Evolutionary conservation across 2,113 vertebrate genomes (phyloP), one percentile per base, ranked within the genome.

Genomic region (Brachirus orientalis): DNA sequence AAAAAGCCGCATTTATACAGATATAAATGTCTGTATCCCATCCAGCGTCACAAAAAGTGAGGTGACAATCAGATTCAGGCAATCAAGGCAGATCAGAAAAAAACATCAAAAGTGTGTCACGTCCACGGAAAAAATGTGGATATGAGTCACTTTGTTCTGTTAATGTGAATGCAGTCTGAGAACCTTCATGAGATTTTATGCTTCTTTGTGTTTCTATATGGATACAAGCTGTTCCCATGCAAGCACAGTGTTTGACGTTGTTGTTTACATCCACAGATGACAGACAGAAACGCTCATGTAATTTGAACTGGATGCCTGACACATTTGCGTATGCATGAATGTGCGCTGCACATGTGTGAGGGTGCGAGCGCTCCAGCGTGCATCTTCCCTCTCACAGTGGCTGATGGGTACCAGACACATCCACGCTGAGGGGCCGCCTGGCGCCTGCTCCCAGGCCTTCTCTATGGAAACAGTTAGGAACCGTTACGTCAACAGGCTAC

Each of bases 391-490:
- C 70, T 81, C 67, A 74, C 69, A 43, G 51, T 20, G 69, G 64
- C 70, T 90, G 90, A 92, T 91, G 85, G 91, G 81, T 90, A 85
- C 92, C 91, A 92, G 91, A 89, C 90, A 52, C 48, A 59, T 69
- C 62, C 63, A 72, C 63, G 80, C 68, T 76, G 63, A 84, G 82
- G 69, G 78, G 67, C 84, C 79, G 88, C 79, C 83, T 86, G 89
- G 89, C 85, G 85, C 88, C 87, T 75, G 72, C 8, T 87, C 75
- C 61, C 86, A 71, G 75, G 80, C 81, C 67, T 62, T 75, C 87
- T 86, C 77, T 73, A 90, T 92, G 91, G 93, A 91, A 92, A 92
- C 90, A 92, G 86, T 91, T 90, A 88, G 84, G 77, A 87, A 56
- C 69, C 51, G 77, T 89, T 90, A 89, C 86, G 86, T 92, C 91